Evolutionary conservation across 2,797 vertebrate genomes (phyloP).

Genomic region (Carcharodon carcharias): DNA sequence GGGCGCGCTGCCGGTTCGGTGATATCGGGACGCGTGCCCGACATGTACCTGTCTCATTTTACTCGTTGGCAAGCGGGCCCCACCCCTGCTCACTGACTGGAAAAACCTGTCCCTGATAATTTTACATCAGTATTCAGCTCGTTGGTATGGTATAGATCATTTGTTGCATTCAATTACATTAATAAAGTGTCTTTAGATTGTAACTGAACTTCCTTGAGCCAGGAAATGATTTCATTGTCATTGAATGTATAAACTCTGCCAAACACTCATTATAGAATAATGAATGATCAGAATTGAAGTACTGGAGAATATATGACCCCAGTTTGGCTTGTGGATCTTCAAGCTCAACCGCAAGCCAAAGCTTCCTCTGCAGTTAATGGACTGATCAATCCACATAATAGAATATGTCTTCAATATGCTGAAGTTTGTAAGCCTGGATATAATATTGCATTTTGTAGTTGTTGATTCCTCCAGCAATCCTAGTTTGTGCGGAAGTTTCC

Average conservation of each 20-base stretch:
- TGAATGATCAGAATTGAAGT: not conserved
- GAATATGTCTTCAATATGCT: not conserved
- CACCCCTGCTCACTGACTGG: no score
- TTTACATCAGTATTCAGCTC: not conserved
- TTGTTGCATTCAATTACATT: not conserved
- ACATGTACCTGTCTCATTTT: no score
- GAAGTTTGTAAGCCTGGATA: not conserved
- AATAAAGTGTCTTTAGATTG: not conserved
- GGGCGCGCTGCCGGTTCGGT: no score
- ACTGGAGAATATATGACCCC: not conserved
- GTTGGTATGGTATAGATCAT: not conserved
- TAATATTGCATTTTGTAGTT: not conserved
- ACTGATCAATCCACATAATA: no score
- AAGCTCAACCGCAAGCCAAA: not conserved
- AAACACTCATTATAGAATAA: not conserved
- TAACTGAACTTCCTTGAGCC: slow-evolving; percentile 16
- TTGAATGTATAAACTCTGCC: not conserved
- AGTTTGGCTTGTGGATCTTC: not conserved
- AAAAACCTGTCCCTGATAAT: not conserved
- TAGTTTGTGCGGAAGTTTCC: not conserved
- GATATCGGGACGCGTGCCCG: no score
- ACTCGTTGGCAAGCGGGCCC: no score
- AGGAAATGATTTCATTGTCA: slow-evolving; percentile 18
- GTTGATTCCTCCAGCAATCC: not conserved
- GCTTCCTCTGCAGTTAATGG: not conserved